Evolutionary conservation across 2,888 invertebrate genomes (phyloP).

Genomic region (Eupithecia pulchellata): DNA sequence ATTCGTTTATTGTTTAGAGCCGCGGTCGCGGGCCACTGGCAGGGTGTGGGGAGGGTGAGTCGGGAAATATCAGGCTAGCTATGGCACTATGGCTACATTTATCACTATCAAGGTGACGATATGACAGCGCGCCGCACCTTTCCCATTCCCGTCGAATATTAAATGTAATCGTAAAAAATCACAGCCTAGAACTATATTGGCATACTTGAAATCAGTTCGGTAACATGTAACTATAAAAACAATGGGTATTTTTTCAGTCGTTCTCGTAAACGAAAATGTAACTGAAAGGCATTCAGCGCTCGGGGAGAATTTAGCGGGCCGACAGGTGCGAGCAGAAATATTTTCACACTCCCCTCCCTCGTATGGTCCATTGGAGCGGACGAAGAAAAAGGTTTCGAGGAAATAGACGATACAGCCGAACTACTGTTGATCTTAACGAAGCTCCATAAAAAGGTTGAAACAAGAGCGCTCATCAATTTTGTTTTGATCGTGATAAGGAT

Average conservation of each 20-base stretch:
- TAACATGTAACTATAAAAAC: conserved; percentile 42
- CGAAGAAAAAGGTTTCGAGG: conserved; percentile 58
- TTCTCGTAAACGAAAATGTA: conserved; percentile 63
- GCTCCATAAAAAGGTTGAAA: conserved; percentile 46
- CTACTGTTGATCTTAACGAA: conserved; percentile 44
- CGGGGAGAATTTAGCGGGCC: conserved; percentile 63
- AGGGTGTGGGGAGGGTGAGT: conserved; percentile 54
- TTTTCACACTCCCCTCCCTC: conserved; percentile 49
- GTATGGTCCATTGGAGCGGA: conserved; percentile 46
- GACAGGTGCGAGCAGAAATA: conserved; percentile 68
- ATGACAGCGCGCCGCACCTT: conserved; percentile 71
- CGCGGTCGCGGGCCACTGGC: conserved; percentile 40
- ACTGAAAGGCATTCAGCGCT: conserved; percentile 64
- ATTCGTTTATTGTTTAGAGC: conserved; percentile 63
- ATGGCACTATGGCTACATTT: conserved; percentile 70
- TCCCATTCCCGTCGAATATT: conserved; percentile 60
- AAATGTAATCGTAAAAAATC: conserved; percentile 45
- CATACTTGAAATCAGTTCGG: conserved; percentile 8
- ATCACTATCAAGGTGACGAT: conserved; percentile 77
- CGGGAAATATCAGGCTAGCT: conserved; percentile 61
- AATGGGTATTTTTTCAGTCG: conserved; percentile 55
- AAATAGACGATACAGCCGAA: conserved; percentile 55
- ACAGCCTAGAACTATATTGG: not conserved
- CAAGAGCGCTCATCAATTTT: conserved; percentile 53
- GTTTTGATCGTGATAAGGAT: conserved; percentile 46